Conservation (phyloP, 2,113 vertebrate genomes). For the Tursiops truncatus region DNA sequence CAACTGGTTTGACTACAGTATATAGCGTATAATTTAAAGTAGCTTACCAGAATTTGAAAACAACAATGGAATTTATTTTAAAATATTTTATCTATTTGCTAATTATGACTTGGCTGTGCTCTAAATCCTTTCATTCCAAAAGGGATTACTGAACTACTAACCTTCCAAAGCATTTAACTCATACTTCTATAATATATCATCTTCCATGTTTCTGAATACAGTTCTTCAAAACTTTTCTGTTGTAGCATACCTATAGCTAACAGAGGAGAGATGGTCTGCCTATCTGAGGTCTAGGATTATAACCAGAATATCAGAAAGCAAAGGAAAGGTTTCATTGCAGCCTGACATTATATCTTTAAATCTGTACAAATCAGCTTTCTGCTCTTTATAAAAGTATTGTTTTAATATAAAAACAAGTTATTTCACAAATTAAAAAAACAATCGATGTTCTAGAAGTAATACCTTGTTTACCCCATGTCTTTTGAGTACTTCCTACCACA, state of each 20-base stretch:
- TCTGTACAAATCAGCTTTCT: background rate
- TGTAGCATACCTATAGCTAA: background rate
- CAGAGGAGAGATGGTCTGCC: background rate
- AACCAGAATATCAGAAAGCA: background rate
- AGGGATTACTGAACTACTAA: background rate
- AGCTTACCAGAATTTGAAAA: slow-evolving; percentile 3
- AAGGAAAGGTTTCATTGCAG: background rate
- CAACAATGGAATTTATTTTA: background rate
- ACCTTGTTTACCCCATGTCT: background rate
- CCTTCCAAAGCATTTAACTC: background rate
- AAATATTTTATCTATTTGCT: slow-evolving; percentile 21
- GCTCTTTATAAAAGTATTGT: background rate
- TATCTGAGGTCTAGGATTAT: background rate
- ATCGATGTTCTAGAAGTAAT: background rate
- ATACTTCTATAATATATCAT: background rate
- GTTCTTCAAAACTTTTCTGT: background rate
- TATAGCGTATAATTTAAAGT: background rate
- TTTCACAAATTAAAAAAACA: background rate
- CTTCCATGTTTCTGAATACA: background rate
- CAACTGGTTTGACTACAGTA: background rate
- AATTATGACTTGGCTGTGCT: background rate
- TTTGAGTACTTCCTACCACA: slow-evolving; percentile 37
- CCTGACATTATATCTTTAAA: background rate
- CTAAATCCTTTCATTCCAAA: slow-evolving; percentile 39
- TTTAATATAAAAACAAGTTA: slow-evolving; percentile 41